Base-by-base conservation (phyloP, 2,888 invertebrate species). In the Limenitis camilla region DNA sequence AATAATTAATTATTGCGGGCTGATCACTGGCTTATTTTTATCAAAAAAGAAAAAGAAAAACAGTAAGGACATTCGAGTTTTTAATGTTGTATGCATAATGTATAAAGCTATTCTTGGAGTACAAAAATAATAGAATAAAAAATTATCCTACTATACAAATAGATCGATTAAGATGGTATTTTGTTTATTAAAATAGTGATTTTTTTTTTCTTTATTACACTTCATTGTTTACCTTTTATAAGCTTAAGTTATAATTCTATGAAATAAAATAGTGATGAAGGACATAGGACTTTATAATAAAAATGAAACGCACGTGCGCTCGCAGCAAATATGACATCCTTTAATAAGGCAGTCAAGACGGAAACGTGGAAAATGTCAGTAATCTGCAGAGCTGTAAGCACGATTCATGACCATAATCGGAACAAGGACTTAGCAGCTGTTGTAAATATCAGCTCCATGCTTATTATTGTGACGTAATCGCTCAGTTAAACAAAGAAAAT, bases 351-450 rank as follows among this genome's bases (percentile, higher is more conserved):
- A 74, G 61, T 74, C 69, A 64, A 85, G 79, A 76, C 83, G 86
- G 87, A 87, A 86, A 86, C 78, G 74, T 81, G 74, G 81, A 84
- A 85, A 86, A 86, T 86, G 81, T 78, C 76, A 77, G 84, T 81
- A 81, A 85, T 85, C 77, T 78, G 76, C 72, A 63, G 69, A 74
- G 78, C 75, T 66, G 66, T 68, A 74, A 75, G 82, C 84, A 85
- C 86, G 86, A 86, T 74, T 82, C 81, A 77, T 79, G 78, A 64
- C 86, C 85, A 80, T 85, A 86, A 85, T 81, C 81, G 81, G 85
- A 76, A 82, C 84, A 84, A 87, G 87, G 84, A 83, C 83, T 80
- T 64, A 61, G 77, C 83, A 84, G 83, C 84, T 85, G 84, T 76
- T 76, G 81, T 80, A 79, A 84, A 84, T 83, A 86, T 81, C 79